Evolutionary conservation across 2,797 vertebrate species (phyloP), one percentile per base, ranked within the genome.

Genomic region (Falco cherrug): DNA sequence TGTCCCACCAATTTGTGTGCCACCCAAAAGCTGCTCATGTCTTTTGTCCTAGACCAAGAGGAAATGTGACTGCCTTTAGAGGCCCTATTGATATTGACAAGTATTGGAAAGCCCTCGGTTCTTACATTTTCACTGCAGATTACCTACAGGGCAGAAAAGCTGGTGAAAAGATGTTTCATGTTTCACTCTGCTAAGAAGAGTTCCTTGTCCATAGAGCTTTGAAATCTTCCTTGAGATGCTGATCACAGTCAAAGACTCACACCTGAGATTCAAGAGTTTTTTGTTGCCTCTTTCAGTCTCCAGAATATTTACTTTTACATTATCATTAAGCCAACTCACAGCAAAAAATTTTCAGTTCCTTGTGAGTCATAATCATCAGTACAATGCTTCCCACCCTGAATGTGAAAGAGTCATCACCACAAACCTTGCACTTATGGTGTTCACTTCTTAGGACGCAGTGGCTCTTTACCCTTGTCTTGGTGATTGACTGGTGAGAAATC

Each of bases 361-460:
- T 53, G 8, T 96, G 90, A 94, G 89, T 96, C 93, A 96, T 48
- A 77, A 84, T 67, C 63, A 84, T 89, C 81, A 68, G 74, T 29
- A 67, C 21, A 87, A 56, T 11, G 63, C 67, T 95, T 92, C 60
- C 70, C 48, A 93, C 45, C 25, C 60, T 39, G 61, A 26, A 50
- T 65, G 60, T 80, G 73, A 57, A 67, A 82, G 41, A 82, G n/a
- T 63, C 67, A 29, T 53, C 56, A 64, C 84, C 84, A 77, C 81
- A 90, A 48, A 67, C 48, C 51, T 48, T 67, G 63, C 35, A 85
- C 78, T 70, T 70, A 16, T 12, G 37, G n/a, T 75, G 61, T 85
- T 86, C 76, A 13, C 13, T 85, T 78, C 81, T 48, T 59, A 77
- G 59, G 87, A 89, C 73, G 70, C 26, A 26, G 37, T 33, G 51